Percentiles rank a stretch among this genome's conserved stretches.
These are phyloP conservation scores for Macrotis lagotis DNA, from an alignment of 2,113 vertebrate species.

Conservation along the genomic window DNA sequence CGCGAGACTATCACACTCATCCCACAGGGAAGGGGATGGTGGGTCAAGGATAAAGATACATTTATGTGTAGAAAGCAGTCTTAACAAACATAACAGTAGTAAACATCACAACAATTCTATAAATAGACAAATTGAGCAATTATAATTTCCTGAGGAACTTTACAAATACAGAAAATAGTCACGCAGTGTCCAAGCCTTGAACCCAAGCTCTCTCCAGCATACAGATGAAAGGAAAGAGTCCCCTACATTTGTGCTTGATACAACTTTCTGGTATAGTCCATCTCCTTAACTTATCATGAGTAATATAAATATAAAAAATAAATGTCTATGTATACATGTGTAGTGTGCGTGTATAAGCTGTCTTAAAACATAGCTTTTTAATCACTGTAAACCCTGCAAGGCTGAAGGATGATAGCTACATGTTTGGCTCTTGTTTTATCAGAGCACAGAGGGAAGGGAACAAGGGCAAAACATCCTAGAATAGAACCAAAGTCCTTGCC, in stretches of 20 bases:
- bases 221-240: not conserved
- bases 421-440: not conserved
- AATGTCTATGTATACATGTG: conserved; percentile 62
- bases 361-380: not conserved
- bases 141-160: conserved; percentile 68
- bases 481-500: not conserved
- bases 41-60: not conserved
- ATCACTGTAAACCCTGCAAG: not conserved
- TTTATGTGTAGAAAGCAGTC: not conserved
- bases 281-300: conserved; percentile 26
- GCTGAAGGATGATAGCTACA: not conserved
- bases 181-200: not conserved
- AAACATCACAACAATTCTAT: conserved; percentile 15
- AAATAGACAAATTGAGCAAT: conserved; percentile 45
- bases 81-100: conserved; percentile 42
- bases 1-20: not conserved
- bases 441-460: not conserved
- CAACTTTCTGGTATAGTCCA: conserved; percentile 63
- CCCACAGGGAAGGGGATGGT: not conserved
- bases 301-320: conserved; percentile 41
- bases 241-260: not conserved
- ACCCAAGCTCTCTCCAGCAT: not conserved
- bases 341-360: conserved; percentile 43
- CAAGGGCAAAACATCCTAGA: not conserved
- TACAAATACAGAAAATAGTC: conserved; percentile 3